A percentile compares a stretch with the other conserved stretches of the same genome.
Conservation (phyloP, 2,888 invertebrate genomes). For the Tetanocera ferruginea region DNA sequence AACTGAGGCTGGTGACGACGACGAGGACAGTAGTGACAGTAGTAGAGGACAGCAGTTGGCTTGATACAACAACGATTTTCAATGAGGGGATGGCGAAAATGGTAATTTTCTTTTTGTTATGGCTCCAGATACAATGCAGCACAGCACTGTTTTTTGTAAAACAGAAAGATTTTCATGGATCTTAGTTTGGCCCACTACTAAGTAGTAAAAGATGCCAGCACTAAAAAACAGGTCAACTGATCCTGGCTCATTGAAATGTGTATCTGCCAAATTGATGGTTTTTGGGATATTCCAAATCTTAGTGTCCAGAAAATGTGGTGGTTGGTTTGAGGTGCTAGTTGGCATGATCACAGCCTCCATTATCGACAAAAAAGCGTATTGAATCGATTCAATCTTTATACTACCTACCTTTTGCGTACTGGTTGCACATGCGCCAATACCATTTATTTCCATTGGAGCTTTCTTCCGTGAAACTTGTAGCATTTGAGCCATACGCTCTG, state of each 20-base stretch:
- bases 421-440: constrained; percentile 21
- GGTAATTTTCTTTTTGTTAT: not conserved
- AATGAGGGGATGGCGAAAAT: not conserved
- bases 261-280: not conserved
- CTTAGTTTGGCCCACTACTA: not conserved
- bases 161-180: not conserved
- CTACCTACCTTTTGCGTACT: not conserved
- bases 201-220: no score
- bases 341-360: not conserved
- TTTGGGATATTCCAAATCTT: not conserved
- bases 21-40: no score
- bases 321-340: not conserved
- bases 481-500: constrained; percentile 25
- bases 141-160: not conserved
- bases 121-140: constrained; percentile 20
- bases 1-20: no score
- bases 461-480: constrained; percentile 24
- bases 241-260: not conserved
- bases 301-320: no score
- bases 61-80: constrained; percentile 25
- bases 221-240: not conserved
- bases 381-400: not conserved
- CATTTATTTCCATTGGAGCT: constrained; percentile 14
- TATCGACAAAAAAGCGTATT: not conserved
- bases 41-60: constrained; percentile 6